These are phyloP conservation scores for Oryzaephilus surinamensis DNA, from an alignment of 1,140 invertebrate genomes.

Conservation along the genomic window DNA sequence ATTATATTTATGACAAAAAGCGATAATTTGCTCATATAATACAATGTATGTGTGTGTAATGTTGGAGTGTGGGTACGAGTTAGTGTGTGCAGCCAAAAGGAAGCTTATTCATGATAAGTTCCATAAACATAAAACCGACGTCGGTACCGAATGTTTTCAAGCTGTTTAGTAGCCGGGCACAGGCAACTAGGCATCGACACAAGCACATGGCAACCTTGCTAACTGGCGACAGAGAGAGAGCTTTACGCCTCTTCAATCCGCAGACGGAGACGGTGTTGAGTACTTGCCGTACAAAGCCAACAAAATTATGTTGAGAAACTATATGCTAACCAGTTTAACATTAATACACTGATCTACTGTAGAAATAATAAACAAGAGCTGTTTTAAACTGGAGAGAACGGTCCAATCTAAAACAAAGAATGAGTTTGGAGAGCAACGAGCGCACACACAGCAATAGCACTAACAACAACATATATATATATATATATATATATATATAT, in stretches of 20 bases:
- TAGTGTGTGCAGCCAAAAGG: slow-evolving; percentile 6
- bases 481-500: not conserved
- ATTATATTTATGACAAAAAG: too few relatives aligned
- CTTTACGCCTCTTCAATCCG: not conserved
- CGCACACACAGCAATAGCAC: too few relatives aligned
- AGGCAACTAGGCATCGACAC: slow-evolving; percentile 1
- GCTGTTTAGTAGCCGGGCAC: slow-evolving; percentile 19
- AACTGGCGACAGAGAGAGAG: slow-evolving; percentile 13
- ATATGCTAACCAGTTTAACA: slow-evolving; percentile 5
- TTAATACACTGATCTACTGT: slow-evolving; percentile 17
- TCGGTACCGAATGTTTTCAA: slow-evolving; percentile 19
- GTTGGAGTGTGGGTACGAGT: not conserved
- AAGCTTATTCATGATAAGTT: slow-evolving; percentile 22
- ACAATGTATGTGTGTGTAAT: too few relatives aligned
- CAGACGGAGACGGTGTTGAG: not conserved
- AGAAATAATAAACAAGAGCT: slow-evolving; percentile 30
- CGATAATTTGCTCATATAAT: too few relatives aligned
- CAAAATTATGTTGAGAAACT: too few relatives aligned
- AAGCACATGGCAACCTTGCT: slow-evolving; percentile 20
- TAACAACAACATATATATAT: slow-evolving; percentile 1
- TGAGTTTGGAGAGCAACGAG: slow-evolving; percentile 15
- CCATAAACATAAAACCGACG: too few relatives aligned
- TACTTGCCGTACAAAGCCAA: not conserved
- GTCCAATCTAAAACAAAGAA: slow-evolving; percentile 32
- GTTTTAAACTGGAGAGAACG: slow-evolving; percentile 28